Base-by-base conservation (phyloP, 2,113 vertebrate genomes). In the Arenaria interpres region DNA sequence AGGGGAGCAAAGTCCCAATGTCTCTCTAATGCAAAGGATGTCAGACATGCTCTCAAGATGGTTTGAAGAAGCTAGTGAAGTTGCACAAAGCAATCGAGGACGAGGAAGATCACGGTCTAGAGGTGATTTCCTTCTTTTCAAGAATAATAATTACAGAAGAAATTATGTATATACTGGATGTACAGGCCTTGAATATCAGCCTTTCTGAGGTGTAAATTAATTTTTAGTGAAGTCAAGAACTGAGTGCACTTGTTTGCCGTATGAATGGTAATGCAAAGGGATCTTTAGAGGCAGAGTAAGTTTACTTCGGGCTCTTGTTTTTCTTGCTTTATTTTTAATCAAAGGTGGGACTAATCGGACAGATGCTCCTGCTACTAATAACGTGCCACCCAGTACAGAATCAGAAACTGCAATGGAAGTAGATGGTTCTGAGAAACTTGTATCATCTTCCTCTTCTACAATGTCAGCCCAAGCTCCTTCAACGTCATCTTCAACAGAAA, bases 11-110 rank as follows among this genome's bases (percentile, higher is more conserved):
- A 99, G 99, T 95, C 99, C 99, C 45, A 99, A 99, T 8, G 99
- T 99, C 9, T 99, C 99, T 53, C 93, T 99, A 97, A 99, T 99
- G 99, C 99, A 99, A 97, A 99, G 99, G 95, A 99, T 99, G 99
- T 99, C 99, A 3, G 99, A 99, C 94, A 99, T 99, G 99, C 97
- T 99, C 84, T 99, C 99, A 24, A 98, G 99, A 45, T 99, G 99
- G 99, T 99, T 99, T 92, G 99, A 99, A 97, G 99, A 99, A 97
- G 99, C 99, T 93, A 99, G 99, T 39, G 99, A 99, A 95, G 98
- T 98, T 73, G 99, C 99, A 57, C 99, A 99, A 95, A 98, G 98
- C 98, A 99, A 97, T 96, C 98, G 99, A 98, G 98, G 99, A 78
- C 98, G 99, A 45, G 98, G 98, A 86, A 98, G 99, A 95, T 96